A percentile compares a stretch with the other conserved stretches of the same genome.
These are phyloP conservation scores for Euura saliciscinereae DNA, from an alignment of 1,140 invertebrate genomes.

Conservation along the genomic window DNA sequence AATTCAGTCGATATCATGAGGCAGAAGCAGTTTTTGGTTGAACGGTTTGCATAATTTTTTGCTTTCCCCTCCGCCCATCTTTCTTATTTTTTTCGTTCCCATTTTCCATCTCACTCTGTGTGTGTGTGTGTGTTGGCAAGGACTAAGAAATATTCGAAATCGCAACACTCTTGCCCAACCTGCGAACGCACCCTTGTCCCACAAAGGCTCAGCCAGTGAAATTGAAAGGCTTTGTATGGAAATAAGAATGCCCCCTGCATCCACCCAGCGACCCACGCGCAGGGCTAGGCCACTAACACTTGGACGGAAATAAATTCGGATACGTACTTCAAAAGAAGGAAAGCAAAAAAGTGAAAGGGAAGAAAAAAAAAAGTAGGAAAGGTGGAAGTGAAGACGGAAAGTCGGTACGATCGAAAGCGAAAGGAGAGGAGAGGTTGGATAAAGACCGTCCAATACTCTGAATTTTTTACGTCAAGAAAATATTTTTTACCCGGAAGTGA, in stretches of 20 bases:
- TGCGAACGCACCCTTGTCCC: conserved; percentile 30
- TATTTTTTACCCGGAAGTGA: conserved; percentile 41
- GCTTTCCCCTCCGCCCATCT: not conserved
- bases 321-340: conserved; percentile 39
- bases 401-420: conserved; percentile 9
- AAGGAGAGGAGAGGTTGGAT: not conserved
- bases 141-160: conserved; percentile 42
- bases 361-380: conserved; percentile 22
- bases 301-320: conserved; percentile 35
- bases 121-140: conserved; percentile 5
- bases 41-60: conserved; percentile 55
- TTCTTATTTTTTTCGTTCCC: not conserved
- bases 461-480: conserved; percentile 32
- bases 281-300: conserved; percentile 19
- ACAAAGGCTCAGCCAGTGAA: conserved; percentile 43
- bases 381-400: conserved; percentile 10
- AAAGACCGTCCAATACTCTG: conserved; percentile 15
- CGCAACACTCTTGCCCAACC: conserved; percentile 47
- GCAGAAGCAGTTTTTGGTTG: not conserved
- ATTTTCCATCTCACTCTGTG: not conserved
- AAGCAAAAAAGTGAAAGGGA: not conserved
- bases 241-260: conserved; percentile 43
- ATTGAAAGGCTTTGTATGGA: conserved; percentile 48
- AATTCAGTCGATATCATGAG: not conserved
- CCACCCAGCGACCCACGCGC: conserved; percentile 22